Evolutionary conservation across 35 echinoderm and acorn worm species (phyloP), one percentile per base, ranked within the genome.

Genomic region (Holothuria glaberrima): DNA sequence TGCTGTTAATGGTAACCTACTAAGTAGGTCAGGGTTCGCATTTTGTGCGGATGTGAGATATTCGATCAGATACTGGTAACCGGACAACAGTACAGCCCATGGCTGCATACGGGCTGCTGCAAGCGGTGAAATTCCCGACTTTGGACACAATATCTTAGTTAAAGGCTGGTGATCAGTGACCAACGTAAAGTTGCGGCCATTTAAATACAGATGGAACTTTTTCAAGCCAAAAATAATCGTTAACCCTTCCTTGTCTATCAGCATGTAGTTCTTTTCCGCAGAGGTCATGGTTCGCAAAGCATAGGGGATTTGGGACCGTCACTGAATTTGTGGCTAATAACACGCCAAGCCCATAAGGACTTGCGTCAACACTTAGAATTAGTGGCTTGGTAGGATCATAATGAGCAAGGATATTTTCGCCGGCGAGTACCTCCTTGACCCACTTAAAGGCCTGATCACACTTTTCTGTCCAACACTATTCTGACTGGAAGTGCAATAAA

Each of bases 221-320:
- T 86, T 88, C 26, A 93, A 34, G 18, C 61, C 92, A 74, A 83
- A 93, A 13, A 46, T 46, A 9, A 94, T 82, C 9, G 93, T 71
- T 61, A 91, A 66, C 20, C 88, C 89, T 41, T 94, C 89, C 50
- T 91, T 87, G 48, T 94, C 93, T 59, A 94, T 68, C 59, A 91
- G 72, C 6, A 82, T 86, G 45, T 94, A 91, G 24, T 91, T 94
- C 56, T 89, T 46, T 73, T 89, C 67, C 3, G 86, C 10, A 30
- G 20, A 5, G 22, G 3, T 89, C 27, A 88, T 10, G 13, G 86
- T 75, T 46, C 86, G 34, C 6, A 67, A 89, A 5, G 86, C 86
- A 74, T 73, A 89, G 1, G 86, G 67, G 5, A 74, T 72, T 27
- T 12, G 87, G 60, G 22, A 38, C 87, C 87, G 57, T 89, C 68